Conservation (phyloP, 2,113 vertebrate species). For the Stigmatopora nigra region DNA sequence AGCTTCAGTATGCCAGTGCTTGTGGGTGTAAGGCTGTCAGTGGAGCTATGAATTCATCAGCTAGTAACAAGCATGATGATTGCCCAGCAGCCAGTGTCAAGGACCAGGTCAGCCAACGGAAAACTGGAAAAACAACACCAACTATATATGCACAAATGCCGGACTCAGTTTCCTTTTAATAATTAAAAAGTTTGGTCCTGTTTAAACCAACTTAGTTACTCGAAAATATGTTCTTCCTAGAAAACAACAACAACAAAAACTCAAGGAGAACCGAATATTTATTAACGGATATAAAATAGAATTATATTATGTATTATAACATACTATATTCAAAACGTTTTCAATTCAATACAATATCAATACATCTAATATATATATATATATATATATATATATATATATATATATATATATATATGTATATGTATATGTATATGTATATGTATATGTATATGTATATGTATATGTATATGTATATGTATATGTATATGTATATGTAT, state of each 20-base stretch:
- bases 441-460: no score
- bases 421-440: no score
- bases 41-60: constrained; percentile 51
- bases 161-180: neutral
- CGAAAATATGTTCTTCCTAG: neutral
- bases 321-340: no score
- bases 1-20: constrained; percentile 32
- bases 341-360: no score
- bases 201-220: neutral
- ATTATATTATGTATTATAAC: no score
- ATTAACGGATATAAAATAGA: neutral
- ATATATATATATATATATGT: no score
- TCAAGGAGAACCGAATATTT: neutral
- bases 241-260: neutral
- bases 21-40: constrained; percentile 51
- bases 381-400: no score
- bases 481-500: no score
- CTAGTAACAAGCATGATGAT: constrained; percentile 25
- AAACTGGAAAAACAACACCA: neutral
- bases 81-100: constrained; percentile 19
- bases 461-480: neutral
- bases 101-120: constrained; percentile 23
- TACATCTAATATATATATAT: no score
- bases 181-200: neutral
- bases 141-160: neutral